Percentiles rank a stretch among this genome's conserved stretches.
Conservation (phyloP, 2,888 invertebrate species). For the Congeria kusceri region DNA sequence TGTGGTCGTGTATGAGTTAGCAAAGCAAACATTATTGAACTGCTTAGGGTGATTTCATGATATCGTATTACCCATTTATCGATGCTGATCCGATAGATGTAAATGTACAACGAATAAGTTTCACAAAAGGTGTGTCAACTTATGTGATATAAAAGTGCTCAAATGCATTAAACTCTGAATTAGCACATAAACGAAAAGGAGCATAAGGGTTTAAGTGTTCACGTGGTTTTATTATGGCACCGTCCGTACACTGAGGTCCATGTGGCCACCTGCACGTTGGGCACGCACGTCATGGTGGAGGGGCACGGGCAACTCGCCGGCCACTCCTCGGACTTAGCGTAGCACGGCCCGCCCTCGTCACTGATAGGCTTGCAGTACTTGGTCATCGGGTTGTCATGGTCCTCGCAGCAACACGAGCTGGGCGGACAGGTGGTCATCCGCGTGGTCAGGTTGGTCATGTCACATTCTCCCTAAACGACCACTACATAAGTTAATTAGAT, state of each 20-base stretch:
- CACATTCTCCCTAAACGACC: slow-evolving; percentile 25
- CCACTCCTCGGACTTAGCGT: slow-evolving; percentile 35
- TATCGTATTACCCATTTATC: too few species aligned
- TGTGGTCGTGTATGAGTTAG: too few species aligned
- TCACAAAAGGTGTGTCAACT: too few species aligned
- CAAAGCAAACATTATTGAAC: too few species aligned
- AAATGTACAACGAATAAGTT: too few species aligned
- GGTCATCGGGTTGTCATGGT: slow-evolving; percentile 33
- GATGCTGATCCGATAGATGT: too few species aligned
- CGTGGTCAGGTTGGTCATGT: slow-evolving; percentile 37
- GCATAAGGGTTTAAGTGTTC: too few species aligned
- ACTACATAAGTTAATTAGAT: too few species aligned
- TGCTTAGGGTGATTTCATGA: too few species aligned
- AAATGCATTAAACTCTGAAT: too few species aligned
- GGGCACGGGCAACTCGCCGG: slow-evolving; percentile 43
- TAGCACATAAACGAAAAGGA: too few species aligned
- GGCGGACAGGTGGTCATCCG: slow-evolving; percentile 46
- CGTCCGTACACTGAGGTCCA: slow-evolving; percentile 55
- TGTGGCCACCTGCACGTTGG: slow-evolving; percentile 50
- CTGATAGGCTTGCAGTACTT: slow-evolving; percentile 58
- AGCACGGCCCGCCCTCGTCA: slow-evolving; percentile 43
- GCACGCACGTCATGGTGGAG: slow-evolving; percentile 39
- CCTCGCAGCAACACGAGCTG: slow-evolving; percentile 44
- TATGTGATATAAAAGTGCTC: too few species aligned
- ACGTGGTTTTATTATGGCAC: slow-evolving; percentile 32